Evolutionary conservation across 1,140 invertebrate genomes (phyloP).

Genomic region (Pseudomyrmex cubaensis): DNA sequence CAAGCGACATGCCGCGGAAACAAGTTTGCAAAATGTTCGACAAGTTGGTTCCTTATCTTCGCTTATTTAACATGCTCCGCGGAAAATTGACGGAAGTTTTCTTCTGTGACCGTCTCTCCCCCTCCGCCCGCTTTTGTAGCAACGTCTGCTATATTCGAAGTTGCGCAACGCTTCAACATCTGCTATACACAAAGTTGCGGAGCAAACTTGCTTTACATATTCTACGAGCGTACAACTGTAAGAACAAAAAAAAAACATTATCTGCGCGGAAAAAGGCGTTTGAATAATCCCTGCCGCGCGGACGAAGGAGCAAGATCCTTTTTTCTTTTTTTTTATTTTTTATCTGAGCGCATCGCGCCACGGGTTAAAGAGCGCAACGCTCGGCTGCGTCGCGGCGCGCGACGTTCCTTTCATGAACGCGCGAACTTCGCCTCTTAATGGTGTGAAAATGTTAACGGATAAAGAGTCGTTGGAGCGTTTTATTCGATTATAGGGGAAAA

Average conservation of each 20-base stretch:
- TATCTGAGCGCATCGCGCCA: background rate
- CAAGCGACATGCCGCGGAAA: background rate
- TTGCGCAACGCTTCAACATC: too few relatives aligned
- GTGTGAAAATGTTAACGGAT: slow-evolving; percentile 1
- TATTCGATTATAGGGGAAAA: background rate
- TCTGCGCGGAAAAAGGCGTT: background rate
- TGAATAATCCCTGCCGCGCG: background rate
- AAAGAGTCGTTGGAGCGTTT: slow-evolving; percentile 33
- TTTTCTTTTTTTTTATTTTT: background rate
- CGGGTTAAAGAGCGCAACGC: background rate
- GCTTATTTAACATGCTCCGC: background rate
- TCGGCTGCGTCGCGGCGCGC: background rate
- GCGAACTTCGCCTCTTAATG: background rate
- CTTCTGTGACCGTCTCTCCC: background rate
- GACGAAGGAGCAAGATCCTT: background rate
- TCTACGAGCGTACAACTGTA: background rate
- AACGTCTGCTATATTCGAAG: too few relatives aligned
- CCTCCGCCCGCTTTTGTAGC: too few relatives aligned
- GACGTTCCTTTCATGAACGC: background rate
- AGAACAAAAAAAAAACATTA: background rate
- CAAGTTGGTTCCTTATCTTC: background rate
- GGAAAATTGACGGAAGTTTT: background rate
- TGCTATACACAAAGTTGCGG: background rate
- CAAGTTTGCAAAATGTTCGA: background rate
- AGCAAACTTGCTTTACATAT: background rate